These are phyloP conservation scores for Syngnathus scovelli DNA, from an alignment of 2,113 vertebrate species.

Conservation along the genomic window DNA sequence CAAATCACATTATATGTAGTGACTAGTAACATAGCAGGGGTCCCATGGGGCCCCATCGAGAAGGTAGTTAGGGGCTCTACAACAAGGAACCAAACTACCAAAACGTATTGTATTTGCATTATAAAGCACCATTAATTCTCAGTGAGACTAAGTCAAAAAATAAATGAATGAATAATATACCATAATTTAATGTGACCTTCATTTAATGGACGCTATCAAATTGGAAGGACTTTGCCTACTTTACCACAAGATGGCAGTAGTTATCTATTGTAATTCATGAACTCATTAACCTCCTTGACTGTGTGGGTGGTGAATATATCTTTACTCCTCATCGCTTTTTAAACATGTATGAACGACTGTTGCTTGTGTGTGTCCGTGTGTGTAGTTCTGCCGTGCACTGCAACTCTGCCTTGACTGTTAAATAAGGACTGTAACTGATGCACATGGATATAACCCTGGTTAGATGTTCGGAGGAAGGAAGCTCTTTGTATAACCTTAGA, in stretches of 20 bases:
- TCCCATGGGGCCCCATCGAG: too few relatives aligned
- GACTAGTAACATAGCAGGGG: too few relatives aligned
- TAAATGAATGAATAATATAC: too few relatives aligned
- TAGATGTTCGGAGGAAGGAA: too few relatives aligned
- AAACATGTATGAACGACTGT: slow-evolving; percentile 23
- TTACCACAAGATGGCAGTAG: slow-evolving; percentile 53
- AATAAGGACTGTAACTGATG: slow-evolving; percentile 10
- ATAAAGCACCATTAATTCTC: too few relatives aligned
- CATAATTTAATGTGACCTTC: background rate
- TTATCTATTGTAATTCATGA: slow-evolving; percentile 20
- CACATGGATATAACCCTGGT: too few relatives aligned
- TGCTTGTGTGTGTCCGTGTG: slow-evolving; percentile 18
- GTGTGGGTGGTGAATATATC: background rate
- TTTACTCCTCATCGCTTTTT: background rate
- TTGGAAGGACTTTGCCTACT: background rate
- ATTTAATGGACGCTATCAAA: background rate
- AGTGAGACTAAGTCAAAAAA: too few relatives aligned
- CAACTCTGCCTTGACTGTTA: slow-evolving; percentile 55
- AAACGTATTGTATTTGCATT: too few relatives aligned
- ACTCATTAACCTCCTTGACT: slow-evolving; percentile 47
- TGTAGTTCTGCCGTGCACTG: slow-evolving; percentile 18
- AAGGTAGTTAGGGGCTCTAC: too few relatives aligned
- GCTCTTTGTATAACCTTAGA: too few relatives aligned
- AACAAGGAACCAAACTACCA: too few relatives aligned
- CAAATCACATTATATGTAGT: too few relatives aligned